A percentile compares a stretch with the other conserved stretches of the same genome.
These are phyloP conservation scores for Pitta sordida DNA, from an alignment of 2,113 vertebrate species.

Conservation along the genomic window DNA sequence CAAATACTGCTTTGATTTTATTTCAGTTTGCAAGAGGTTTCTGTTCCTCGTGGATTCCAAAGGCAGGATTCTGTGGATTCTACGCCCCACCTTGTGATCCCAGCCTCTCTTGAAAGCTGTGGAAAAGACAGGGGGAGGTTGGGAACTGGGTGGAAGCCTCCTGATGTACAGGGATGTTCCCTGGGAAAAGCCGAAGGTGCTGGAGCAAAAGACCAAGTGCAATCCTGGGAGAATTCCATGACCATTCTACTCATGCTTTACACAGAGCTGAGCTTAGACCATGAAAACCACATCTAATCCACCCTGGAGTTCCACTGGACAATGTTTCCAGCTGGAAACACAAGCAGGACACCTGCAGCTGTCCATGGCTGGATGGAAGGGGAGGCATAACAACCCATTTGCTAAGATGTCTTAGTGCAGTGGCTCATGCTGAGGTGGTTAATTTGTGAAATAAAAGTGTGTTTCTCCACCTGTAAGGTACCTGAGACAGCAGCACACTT, in stretches of 20 bases:
- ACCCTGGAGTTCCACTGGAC: background rate
- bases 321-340: background rate
- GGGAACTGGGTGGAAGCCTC: background rate
- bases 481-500: background rate
- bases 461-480: background rate
- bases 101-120: background rate
- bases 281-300: background rate
- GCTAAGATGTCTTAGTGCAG: background rate
- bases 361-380: background rate
- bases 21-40: background rate
- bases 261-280: background rate
- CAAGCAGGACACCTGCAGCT: background rate
- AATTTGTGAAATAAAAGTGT: background rate
- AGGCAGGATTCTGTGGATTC: background rate
- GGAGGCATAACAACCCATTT: background rate
- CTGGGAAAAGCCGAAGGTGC: background rate
- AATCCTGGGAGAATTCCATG: background rate
- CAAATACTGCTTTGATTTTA: background rate
- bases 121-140: background rate
- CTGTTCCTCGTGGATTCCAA: background rate
- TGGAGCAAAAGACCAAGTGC: background rate
- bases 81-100: background rate
- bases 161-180: background rate
- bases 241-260: background rate
- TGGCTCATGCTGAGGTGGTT: background rate